Conservation (phyloP, 2,888 invertebrate species). For the Lepidonotus clava region DNA sequence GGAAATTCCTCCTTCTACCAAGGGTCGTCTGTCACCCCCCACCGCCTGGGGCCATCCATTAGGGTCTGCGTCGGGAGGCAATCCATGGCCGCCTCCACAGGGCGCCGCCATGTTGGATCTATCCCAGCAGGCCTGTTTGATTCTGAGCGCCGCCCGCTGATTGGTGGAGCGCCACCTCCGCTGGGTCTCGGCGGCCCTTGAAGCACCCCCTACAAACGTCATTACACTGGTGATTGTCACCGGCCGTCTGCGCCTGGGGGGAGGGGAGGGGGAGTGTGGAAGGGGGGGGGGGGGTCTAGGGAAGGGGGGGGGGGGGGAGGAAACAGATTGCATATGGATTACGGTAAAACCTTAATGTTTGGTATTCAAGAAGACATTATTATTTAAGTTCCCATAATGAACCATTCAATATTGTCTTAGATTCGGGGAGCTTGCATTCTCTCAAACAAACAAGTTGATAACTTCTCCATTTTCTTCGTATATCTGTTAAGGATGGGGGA, state of each 20-base stretch:
- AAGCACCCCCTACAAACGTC: neutral
- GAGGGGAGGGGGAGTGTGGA: neutral
- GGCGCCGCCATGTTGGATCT: slow-evolving; percentile 2
- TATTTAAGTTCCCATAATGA: no score
- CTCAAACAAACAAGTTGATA: no score
- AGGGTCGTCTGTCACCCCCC: neutral
- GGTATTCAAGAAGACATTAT: no score
- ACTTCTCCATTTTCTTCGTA: no score
- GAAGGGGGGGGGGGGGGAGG: no score
- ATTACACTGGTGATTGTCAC: neutral
- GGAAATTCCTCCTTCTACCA: no score
- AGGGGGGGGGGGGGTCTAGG: neutral
- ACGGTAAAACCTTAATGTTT: no score
- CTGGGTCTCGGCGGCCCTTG: neutral
- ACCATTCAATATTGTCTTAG: no score
- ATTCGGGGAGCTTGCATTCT: no score
- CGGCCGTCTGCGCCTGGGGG: neutral
- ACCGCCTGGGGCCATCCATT: neutral
- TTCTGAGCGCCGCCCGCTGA: neutral
- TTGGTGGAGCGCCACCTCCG: neutral
- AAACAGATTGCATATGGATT: no score
- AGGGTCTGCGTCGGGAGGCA: neutral
- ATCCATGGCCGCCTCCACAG: neutral
- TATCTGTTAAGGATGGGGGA: no score
- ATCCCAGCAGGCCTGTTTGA: slow-evolving; percentile 25